Evolutionary conservation across 2,888 invertebrate genomes (phyloP), one percentile per base, ranked within the genome.

Genomic region (Baccha elongata): DNA sequence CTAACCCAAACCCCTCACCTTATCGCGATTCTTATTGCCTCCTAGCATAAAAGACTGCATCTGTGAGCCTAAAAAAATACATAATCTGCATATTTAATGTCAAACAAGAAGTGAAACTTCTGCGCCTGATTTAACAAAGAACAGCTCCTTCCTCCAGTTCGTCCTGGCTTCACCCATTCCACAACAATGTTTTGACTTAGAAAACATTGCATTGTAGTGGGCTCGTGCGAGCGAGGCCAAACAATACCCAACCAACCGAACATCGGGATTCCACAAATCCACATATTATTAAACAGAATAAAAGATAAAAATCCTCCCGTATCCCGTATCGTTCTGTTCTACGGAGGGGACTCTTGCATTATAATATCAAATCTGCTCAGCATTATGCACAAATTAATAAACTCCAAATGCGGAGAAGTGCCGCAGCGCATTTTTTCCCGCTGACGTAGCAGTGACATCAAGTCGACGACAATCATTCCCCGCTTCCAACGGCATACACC

Each of bases 301-400:
- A 46, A 46, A 42, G 55, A 64, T 35, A 65, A 50, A 53, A 44
- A 50, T 44, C 53, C 67, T 21, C 75, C 29, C 32, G 46, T 37
- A 21, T 10, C 37, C 23, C 8, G 7, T 35, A 21, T 19, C n/a
- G 3, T 48, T n/a, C n/a, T n/a, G 50, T 37, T 46, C 2, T 26
- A 19, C 13, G 29, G 42, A 29, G 60, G 72, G 83, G 78, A 72
- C 72, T 78, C 83, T 69, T 85, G 76, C 85, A 84, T 85, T 85
- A 80, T 84, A 76, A 83, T 80, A 84, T 85, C 85, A 85, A 85
- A 85, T 84, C 84, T 84, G 84, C 78, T 81, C 85, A 74, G 73
- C 84, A 85, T 85, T 85, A 85, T 85, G 85, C 85, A 85, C 84
- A 86, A 86, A 86, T 86, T 86, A 86, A 86, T 86, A 86, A 86